These are phyloP conservation scores for Cyclina sinensis DNA, from an alignment of 1,140 invertebrate genomes.

Conservation along the genomic window DNA sequence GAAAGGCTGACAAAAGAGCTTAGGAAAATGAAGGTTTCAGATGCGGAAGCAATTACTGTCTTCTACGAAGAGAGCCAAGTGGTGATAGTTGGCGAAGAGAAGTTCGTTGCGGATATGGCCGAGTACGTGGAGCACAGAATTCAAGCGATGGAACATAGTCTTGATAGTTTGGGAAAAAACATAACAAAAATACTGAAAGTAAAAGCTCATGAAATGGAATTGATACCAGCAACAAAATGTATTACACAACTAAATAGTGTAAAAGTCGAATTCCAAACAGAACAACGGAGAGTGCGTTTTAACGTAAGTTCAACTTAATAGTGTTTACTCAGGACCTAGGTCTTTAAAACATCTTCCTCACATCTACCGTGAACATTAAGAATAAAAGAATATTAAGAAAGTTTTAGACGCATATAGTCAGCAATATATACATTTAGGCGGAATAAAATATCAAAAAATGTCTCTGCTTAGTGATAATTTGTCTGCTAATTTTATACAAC, in stretches of 20 bases:
- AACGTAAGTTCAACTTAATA: too few species aligned
- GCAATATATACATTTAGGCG: neutral
- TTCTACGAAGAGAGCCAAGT: neutral
- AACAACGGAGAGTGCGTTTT: neutral
- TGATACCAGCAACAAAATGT: neutral
- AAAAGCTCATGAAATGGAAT: neutral
- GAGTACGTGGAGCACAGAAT: neutral
- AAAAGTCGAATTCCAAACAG: neutral
- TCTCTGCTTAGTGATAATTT: too few species aligned
- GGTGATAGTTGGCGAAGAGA: neutral
- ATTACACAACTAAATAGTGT: neutral
- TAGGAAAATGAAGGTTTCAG: neutral
- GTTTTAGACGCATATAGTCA: neutral
- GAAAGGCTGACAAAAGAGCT: neutral
- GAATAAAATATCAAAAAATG: too few species aligned
- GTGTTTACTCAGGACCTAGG: too few species aligned
- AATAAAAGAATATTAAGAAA: neutral
- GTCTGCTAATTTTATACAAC: too few species aligned
- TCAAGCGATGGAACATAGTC: neutral
- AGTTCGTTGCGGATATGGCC: neutral
- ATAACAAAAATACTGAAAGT: neutral
- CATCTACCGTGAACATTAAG: too few species aligned
- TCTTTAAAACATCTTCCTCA: too few species aligned
- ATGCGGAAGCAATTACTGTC: neutral
- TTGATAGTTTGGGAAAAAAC: neutral